Conservation (phyloP, 2,113 vertebrate species). For the Psammodynastes pulverulentus region DNA sequence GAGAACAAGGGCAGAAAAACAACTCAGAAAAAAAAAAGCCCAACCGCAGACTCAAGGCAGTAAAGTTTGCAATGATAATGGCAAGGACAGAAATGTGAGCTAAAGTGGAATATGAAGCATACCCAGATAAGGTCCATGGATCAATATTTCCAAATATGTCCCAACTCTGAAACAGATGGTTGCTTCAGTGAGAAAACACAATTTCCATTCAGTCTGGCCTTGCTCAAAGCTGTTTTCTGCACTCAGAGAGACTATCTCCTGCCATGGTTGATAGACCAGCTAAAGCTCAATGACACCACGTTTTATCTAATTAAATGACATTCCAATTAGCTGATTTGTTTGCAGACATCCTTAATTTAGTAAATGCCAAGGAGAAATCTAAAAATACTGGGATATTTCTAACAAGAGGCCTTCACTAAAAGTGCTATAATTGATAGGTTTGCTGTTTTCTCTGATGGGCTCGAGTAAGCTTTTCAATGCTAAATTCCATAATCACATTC, state of each 20-base stretch:
- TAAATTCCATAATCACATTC: slow-evolving; percentile 73
- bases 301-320: slow-evolving; percentile 75
- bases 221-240: background rate
- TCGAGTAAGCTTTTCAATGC: slow-evolving; percentile 74
- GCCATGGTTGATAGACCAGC: slow-evolving; percentile 54
- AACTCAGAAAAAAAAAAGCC: background rate
- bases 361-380: slow-evolving; percentile 67
- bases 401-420: slow-evolving; percentile 64
- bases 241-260: background rate
- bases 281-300: slow-evolving; percentile 63
- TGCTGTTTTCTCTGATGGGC: slow-evolving; percentile 72
- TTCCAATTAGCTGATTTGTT: slow-evolving; percentile 72
- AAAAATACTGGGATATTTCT: slow-evolving; percentile 74
- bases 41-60: background rate
- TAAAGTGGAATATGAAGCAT: background rate
- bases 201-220: background rate
- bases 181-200: background rate
- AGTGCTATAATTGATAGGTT: slow-evolving; percentile 73
- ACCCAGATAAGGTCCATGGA: background rate
- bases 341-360: slow-evolving; percentile 74
- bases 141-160: background rate
- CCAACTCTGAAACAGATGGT: background rate
- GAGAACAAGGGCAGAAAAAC: background rate
- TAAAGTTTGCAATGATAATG: background rate
- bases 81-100: background rate